Evolutionary conservation across 2,113 vertebrate genomes (phyloP), one percentile per base, ranked within the genome.

Genomic region (Coreoperca whiteheadi): DNA sequence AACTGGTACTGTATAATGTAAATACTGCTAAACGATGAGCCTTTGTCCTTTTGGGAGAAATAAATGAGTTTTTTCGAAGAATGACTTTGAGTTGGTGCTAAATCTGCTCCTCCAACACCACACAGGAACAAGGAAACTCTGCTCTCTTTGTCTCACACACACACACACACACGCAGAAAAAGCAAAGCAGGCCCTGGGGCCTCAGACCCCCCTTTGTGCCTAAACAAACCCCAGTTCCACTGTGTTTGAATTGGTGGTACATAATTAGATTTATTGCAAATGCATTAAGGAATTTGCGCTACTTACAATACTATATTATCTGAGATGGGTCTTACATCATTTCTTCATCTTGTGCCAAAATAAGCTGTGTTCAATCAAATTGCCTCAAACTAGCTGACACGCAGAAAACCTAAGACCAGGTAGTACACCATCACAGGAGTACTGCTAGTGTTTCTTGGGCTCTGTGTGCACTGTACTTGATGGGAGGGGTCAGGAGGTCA

Each of bases 1-100:
- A 84, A 87, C 30, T 46, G 91, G 83, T 90, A 91, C 86, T 91
- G 84, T 90, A 87, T 84, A 79, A 90, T 96, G 91, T 96, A 94
- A 94, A 95, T 94, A 94, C 65, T 91, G 79, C 85, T 79, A 85
- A 91, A 78, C 87, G 81, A 89, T 91, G 90, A 87, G 93, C 89
- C 92, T 89, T 89, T 83, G 71, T 73, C 57, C 50, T 32, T n/a
- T 81, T 83, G 69, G 85, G 81, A 79, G 73, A 89, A 93, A 94
- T 94, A 93, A 93, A 94, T 84, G 71, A 78, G 63, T 87, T 90
- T 71, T 73, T 80, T 79, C 76, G 34, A 63, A 81, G 48, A 89
- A 64, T 53, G 30, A n/a, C 41, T 74, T 60, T 73, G 43, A 57
- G 41, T 65, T 48, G 28, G 6, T 67, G 8, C 32, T 81, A 32